These are phyloP conservation scores for Uromys caudimaculatus DNA, from an alignment of 2,797 vertebrate genomes.

Conservation along the genomic window DNA sequence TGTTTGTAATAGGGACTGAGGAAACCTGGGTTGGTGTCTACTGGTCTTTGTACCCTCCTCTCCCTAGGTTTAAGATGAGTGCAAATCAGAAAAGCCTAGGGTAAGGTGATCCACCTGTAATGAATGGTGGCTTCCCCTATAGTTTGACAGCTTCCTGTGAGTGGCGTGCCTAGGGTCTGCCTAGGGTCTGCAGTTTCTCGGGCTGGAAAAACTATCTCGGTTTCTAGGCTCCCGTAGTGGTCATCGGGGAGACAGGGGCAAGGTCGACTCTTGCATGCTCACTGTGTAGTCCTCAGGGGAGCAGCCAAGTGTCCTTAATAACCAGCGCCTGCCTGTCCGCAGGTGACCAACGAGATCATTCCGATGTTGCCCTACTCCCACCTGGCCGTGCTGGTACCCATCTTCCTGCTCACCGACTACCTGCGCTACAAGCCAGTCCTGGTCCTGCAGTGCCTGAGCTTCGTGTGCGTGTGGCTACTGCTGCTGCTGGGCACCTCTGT, in stretches of 20 bases:
- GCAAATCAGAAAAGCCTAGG: not conserved
- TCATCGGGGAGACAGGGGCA: not conserved
- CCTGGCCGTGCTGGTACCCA: constrained; percentile 94
- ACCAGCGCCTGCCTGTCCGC: not conserved
- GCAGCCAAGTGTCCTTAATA: not conserved
- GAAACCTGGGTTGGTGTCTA: too few relatives aligned
- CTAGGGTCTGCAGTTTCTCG: not conserved
- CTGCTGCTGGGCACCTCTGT: constrained; percentile 90
- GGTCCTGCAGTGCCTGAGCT: constrained; percentile 94
- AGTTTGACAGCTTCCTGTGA: not conserved
- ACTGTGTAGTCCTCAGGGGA: not conserved
- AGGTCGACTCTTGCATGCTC: not conserved
- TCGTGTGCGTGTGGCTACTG: constrained; percentile 93
- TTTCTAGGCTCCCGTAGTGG: not conserved
- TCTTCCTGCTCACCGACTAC: constrained; percentile 96
- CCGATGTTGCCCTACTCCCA: constrained; percentile 96
- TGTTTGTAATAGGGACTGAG: not conserved
- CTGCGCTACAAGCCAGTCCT: constrained; percentile 96
- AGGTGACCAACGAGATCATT: constrained; percentile 96
- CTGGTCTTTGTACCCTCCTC: too few relatives aligned
- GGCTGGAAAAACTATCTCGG: not conserved
- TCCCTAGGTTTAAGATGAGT: not conserved
- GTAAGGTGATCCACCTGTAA: not conserved
- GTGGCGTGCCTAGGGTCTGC: not conserved
- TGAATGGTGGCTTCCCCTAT: too few relatives aligned